Base-by-base conservation (phyloP, 2,888 invertebrate genomes). In the Leptinotarsa tumamoca region DNA sequence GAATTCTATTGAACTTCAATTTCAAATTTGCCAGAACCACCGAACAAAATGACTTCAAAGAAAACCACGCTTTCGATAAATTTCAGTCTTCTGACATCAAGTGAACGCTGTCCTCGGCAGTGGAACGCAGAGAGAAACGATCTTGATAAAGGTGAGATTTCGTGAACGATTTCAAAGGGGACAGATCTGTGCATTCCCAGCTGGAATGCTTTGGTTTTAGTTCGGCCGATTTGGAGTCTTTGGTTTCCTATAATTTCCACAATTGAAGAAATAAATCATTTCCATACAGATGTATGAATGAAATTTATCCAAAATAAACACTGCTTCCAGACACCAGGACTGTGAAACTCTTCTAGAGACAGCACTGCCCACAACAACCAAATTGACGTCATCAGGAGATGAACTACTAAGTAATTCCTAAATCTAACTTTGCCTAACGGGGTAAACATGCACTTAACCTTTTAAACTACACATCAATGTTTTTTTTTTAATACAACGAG, bases 21-120 rank as follows among this genome's bases (percentile, higher is more conserved):
- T 63, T 63, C 43, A 63, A 33, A 63, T 63, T 63, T 74, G 27
- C 18, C 52, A 67, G 49, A 27, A 50, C 27, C 27, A 67, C 33
- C 15, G 66, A 70, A 49, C 56, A 70, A 54, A 69, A 18, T 52
- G 63, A 67, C 18, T 68, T 43, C 17, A 72, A 51, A 49, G 68
- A 69, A 52, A 49, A 72, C 17, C 63, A 67, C n/a, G 33, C 67
- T 33, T 63, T 54, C 7, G 63, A 43, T 27, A 63, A 52, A 14
- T 50, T 68, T 85, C 82, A 87, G 81, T 88, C 88, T 75, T 87
- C 87, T 3, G 84, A 84, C 90, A 90, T 90, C 71, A 90, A 85
- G 79, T 89, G 89, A 78, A 90, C 89, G 80, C 89, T 90, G 85
- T 90, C 90, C 88, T 91, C 91, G 72, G 90, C 90, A 54, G 91